These are phyloP conservation scores for Osmerus eperlanus DNA, from an alignment of 2,113 vertebrate species.

Conservation along the genomic window DNA sequence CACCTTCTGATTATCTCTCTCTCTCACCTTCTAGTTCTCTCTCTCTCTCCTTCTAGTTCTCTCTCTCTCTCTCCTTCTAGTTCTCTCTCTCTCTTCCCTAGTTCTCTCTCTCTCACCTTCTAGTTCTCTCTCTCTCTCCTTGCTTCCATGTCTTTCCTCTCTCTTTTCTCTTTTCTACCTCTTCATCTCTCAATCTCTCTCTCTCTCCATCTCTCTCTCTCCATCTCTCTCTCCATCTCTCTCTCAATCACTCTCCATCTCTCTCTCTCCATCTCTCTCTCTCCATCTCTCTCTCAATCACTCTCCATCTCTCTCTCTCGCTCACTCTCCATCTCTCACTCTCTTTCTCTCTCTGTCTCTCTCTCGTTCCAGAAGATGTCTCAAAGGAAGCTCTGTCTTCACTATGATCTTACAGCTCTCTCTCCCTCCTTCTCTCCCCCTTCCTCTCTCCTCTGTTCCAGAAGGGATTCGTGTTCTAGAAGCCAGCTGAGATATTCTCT, in stretches of 20 bases:
- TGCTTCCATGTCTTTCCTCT: constrained; percentile 42
- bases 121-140: constrained; percentile 1
- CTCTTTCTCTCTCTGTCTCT: background rate
- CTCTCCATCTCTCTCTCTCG: background rate
- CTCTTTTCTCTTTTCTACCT: constrained; percentile 1
- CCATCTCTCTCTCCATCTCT: background rate
- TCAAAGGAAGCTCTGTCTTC: too few relatives aligned
- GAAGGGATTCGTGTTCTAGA: constrained; percentile 56
- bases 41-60: background rate
- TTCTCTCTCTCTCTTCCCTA: too few relatives aligned
- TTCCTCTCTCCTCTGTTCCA: constrained; percentile 34
- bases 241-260: constrained; percentile 24
- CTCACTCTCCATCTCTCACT: constrained; percentile 21
- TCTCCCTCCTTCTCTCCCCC: constrained; percentile 1
- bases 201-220: too few relatives aligned
- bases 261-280: background rate
- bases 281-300: background rate
- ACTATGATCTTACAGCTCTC: too few relatives aligned
- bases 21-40: background rate
- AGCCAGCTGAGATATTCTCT: constrained; percentile 39
- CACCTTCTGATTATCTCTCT: background rate
- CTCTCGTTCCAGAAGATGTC: too few relatives aligned
- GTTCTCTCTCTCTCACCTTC: background rate
- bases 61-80: background rate
- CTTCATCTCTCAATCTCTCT: too few relatives aligned